Percentiles rank a stretch among this genome's conserved stretches.
Conservation (phyloP, 2,888 invertebrate genomes). For the Ceramica pisi region DNA sequence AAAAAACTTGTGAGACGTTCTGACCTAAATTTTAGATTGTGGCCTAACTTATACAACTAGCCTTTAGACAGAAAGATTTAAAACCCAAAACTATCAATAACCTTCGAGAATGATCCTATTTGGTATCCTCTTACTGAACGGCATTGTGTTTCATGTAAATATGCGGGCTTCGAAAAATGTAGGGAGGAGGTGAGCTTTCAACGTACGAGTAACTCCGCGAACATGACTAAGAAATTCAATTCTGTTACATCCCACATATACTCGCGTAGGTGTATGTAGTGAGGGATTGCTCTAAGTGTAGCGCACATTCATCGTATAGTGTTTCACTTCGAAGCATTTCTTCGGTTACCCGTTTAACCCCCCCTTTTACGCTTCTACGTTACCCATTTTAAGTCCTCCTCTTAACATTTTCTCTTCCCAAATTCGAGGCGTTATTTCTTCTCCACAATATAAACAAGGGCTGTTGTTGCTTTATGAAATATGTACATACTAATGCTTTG, state of each 20-base stretch:
- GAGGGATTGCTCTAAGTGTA: slow-evolving; percentile 52
- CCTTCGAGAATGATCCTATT: slow-evolving; percentile 53
- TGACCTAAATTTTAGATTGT: background rate
- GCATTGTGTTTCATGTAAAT: slow-evolving; percentile 67
- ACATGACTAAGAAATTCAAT: slow-evolving; percentile 78
- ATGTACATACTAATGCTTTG: slow-evolving; percentile 59
- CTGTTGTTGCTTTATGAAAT: slow-evolving; percentile 51
- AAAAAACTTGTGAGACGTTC: background rate
- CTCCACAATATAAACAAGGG: slow-evolving; percentile 48
- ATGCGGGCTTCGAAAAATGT: slow-evolving; percentile 59
- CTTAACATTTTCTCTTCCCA: slow-evolving; percentile 17
- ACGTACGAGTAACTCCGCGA: slow-evolving; percentile 52
- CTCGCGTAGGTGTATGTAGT: slow-evolving; percentile 20
- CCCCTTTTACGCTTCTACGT: slow-evolving; percentile 9
- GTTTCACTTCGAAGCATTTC: slow-evolving; percentile 49
- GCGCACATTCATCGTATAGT: slow-evolving; percentile 45
- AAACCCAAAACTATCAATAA: slow-evolving; percentile 53
- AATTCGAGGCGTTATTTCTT: slow-evolving; percentile 39
- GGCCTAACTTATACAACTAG: slow-evolving; percentile 1
- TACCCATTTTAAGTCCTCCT: slow-evolving; percentile 5
- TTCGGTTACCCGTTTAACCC: slow-evolving; percentile 44
- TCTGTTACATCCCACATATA: slow-evolving; percentile 59
- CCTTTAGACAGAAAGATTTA: slow-evolving; percentile 25
- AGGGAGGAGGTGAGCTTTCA: slow-evolving; percentile 52
- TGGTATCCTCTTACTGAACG: slow-evolving; percentile 57